A percentile compares a stretch with the other conserved stretches of the same genome.
Evolutionary conservation across 2,888 invertebrate species (phyloP).

Genomic region (Phrixothrix hirtus): DNA sequence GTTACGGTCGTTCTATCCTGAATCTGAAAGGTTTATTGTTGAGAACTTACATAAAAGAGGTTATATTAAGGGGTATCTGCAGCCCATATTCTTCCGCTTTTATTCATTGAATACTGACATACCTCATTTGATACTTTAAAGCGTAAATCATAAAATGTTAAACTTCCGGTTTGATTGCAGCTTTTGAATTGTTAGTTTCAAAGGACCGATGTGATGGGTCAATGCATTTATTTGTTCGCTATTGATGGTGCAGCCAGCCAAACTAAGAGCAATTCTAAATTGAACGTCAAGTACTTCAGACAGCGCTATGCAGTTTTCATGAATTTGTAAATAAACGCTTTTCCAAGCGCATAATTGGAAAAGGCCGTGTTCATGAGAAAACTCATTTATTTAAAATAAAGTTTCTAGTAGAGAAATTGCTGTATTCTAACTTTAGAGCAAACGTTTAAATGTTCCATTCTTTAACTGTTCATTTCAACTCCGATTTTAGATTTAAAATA

Average conservation of each 20-base stretch:
- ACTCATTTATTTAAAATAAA: no score
- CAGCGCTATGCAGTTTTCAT: not conserved
- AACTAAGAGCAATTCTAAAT: not conserved
- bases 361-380: no score
- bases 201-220: not conserved
- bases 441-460: no score
- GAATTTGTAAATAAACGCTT: not conserved
- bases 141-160: not conserved
- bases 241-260: not conserved
- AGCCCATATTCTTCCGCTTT: slow-evolving; percentile 13
- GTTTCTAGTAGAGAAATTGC: no score
- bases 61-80: slow-evolving; percentile 18
- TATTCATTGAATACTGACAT: slow-evolving; percentile 5
- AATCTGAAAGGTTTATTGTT: slow-evolving; percentile 34
- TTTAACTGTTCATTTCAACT: no score
- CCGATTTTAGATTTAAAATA: no score
- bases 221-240: not conserved
- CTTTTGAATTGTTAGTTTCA: not conserved
- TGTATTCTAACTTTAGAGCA: not conserved
- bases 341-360: not conserved
- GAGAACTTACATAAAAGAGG: slow-evolving; percentile 30
- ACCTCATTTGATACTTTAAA: not conserved
- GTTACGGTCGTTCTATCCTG: slow-evolving; percentile 30
- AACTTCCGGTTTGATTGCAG: not conserved
- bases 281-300: slow-evolving; percentile 1